Evolutionary conservation across 2,797 vertebrate genomes (phyloP).

Genomic region (Nannoperca obscura): DNA sequence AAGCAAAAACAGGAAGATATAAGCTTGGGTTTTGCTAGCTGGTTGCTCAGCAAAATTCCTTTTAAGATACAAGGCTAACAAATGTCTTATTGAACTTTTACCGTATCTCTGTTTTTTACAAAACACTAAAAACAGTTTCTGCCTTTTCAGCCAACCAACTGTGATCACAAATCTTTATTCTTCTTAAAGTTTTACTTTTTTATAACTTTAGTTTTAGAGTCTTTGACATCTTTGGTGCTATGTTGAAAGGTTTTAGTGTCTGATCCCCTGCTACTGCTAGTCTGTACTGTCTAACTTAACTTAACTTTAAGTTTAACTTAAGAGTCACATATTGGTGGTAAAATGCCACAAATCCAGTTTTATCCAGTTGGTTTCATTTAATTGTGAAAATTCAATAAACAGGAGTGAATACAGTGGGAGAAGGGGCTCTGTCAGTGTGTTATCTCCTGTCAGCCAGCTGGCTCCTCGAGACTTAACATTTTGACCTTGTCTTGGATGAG

Average conservation of each 20-base stretch:
- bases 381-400: slow-evolving; percentile 9
- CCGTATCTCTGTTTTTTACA: neutral
- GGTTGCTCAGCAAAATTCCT: neutral
- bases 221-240: neutral
- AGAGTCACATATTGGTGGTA: neutral
- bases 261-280: too few species aligned
- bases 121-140: neutral
- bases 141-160: neutral
- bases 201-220: neutral
- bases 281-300: neutral
- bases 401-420: neutral
- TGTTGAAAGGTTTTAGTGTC: too few species aligned
- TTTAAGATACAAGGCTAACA: neutral
- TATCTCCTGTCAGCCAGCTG: slow-evolving; percentile 62
- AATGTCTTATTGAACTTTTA: neutral
- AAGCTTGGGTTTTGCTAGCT: neutral
- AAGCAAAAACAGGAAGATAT: neutral
- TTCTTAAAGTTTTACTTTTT: neutral
- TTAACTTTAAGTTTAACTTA: neutral
- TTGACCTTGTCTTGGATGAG: slow-evolving; percentile 59
- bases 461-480: slow-evolving; percentile 30
- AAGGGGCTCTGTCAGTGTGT: neutral
- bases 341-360: neutral
- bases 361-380: neutral
- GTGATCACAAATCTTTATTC: neutral